These are phyloP conservation scores for Mactra quadrangularis DNA, from an alignment of 1,140 invertebrate species.

Conservation along the genomic window DNA sequence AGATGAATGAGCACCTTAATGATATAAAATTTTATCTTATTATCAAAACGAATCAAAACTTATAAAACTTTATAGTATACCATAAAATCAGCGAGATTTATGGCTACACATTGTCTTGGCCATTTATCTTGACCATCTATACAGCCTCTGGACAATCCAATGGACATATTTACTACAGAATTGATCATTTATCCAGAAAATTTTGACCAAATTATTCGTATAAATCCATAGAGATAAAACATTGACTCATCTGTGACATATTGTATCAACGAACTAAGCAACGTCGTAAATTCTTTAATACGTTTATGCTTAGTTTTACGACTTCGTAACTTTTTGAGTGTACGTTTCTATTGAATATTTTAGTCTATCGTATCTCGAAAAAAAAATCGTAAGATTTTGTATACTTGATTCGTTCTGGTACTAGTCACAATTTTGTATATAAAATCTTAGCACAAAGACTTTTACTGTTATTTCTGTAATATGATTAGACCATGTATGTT, in stretches of 20 bases:
- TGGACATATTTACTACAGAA: background rate
- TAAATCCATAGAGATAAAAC: constrained; percentile 1
- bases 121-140: constrained; percentile 22
- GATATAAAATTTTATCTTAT: constrained; percentile 3
- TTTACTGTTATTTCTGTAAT: no score
- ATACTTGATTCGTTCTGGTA: no score
- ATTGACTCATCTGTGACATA: background rate
- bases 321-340: no score
- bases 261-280: background rate
- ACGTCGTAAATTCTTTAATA: no score
- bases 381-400: no score
- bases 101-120: constrained; percentile 3
- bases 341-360: no score
- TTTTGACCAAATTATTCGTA: constrained; percentile 24
- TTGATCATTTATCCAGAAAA: constrained; percentile 14
- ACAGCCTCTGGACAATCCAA: background rate
- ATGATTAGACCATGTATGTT: no score
- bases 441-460: no score
- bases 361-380: no score
- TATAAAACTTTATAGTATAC: constrained; percentile 24
- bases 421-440: no score
- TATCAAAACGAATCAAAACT: background rate
- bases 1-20: background rate
- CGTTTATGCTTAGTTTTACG: no score
- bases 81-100: constrained; percentile 22